Evolutionary conservation across 2,888 invertebrate species (phyloP), one percentile per base, ranked within the genome.

Genomic region (Acleris emargana): DNA sequence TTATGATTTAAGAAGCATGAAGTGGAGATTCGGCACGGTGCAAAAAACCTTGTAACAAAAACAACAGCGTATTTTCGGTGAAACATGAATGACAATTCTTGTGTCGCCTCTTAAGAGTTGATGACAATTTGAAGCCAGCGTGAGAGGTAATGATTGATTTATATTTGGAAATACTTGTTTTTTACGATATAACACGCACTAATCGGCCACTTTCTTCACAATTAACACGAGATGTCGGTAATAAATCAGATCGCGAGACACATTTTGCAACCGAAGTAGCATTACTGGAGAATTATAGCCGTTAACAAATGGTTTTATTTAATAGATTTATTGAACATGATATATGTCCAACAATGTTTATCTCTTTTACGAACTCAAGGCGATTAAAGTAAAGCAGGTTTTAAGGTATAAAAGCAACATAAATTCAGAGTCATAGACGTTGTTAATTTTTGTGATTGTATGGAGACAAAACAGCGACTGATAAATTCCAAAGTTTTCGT

Each of bases 61-160:
- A 28, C 7, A 45, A 22, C 47, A 16, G 22, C 38, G 54, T 32
- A 22, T 49, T 54, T 64, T 54, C 51, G 45, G 52, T 50, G 57
- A 52, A 52, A 57, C 57, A 66, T 61, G 60, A 66, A 66, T 61
- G 66, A 61, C 45, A 66, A 52, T 61, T 61, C 51, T 57, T 60
- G 25, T 50, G 47, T 38, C 50, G 17, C 1, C 58, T 45, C 43
- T 38, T 25, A 28, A 22, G 18, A 61, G 32, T 20, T 38, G 66
- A n/a, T 61, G 61, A 61, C 60, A 61, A 51, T 9, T 51, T 25
- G 51, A 45, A 49, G 32, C 32, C 13, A 55, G 50, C 18, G 57
- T 38, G 60, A 60, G 55, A 59, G 43, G 54, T 45, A 58, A 50
- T 54, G 28, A 59, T n/a, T 6, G 55, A 64, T 60, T 60, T 59